These are phyloP conservation scores for Nyctalus aviator DNA, from an alignment of 2,797 vertebrate species.

Conservation along the genomic window DNA sequence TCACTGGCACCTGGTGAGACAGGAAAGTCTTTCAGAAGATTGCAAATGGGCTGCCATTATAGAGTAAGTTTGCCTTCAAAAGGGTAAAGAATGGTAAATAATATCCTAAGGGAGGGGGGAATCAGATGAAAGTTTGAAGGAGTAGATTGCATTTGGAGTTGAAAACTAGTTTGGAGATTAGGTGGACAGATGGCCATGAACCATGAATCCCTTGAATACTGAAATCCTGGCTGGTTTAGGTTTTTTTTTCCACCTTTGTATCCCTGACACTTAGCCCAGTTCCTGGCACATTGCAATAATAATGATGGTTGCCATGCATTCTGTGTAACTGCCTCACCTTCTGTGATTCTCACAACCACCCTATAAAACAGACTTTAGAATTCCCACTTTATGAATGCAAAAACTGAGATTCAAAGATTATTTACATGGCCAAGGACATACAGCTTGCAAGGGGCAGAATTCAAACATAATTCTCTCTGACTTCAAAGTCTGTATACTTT, in stretches of 20 bases:
- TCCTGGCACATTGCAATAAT: not conserved
- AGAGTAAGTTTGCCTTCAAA: not conserved
- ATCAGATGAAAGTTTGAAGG: not conserved
- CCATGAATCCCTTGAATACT: not conserved
- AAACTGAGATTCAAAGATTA: not conserved
- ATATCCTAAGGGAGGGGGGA: not conserved
- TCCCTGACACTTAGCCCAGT: constrained; percentile 2
- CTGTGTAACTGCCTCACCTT: not conserved
- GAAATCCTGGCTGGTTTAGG: not conserved
- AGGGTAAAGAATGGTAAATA: constrained; percentile 2
- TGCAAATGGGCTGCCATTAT: not conserved
- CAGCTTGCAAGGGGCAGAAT: not conserved
- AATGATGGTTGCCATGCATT: not conserved
- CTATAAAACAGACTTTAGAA: not conserved
- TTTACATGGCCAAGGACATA: not conserved
- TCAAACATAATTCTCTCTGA: not conserved
- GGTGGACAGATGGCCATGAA: not conserved
- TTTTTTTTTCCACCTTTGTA: not conserved
- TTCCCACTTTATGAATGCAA: not conserved
- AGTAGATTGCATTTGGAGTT: not conserved
- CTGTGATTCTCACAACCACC: not conserved
- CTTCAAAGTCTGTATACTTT: constrained; percentile 32
- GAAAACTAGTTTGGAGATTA: not conserved
- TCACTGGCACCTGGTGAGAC: not conserved
- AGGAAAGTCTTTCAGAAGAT: not conserved